Percentiles rank a stretch among this genome's conserved stretches.
Conservation (phyloP, 2,888 invertebrate genomes). For the Nebria brevicollis region DNA sequence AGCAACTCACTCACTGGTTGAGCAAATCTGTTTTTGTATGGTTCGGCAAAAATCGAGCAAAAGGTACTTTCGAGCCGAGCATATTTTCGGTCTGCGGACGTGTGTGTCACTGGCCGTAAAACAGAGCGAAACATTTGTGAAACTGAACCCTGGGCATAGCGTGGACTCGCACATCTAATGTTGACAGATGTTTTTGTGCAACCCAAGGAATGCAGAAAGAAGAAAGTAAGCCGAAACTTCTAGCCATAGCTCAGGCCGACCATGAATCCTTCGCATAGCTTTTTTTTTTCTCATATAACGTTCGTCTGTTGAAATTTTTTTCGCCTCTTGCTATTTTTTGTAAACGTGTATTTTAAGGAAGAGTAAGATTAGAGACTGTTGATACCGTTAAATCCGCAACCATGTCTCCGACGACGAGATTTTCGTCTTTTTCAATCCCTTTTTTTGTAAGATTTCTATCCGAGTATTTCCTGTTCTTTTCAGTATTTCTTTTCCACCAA, state of each 20-base stretch:
- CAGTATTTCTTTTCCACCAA: too few species aligned
- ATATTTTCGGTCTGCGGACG: too few species aligned
- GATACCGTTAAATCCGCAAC: slow-evolving; percentile 31
- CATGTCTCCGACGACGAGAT: slow-evolving; percentile 21
- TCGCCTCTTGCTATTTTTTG: slow-evolving; percentile 18
- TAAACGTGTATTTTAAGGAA: slow-evolving; percentile 31
- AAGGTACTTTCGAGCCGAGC: too few species aligned
- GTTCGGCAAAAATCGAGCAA: too few species aligned
- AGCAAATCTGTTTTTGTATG: too few species aligned
- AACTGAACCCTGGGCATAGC: too few species aligned
- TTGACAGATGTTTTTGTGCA: slow-evolving; percentile 41
- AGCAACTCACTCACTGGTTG: too few species aligned
- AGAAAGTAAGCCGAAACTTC: slow-evolving; percentile 38
- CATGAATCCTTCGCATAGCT: slow-evolving; percentile 32
- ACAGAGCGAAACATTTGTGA: too few species aligned
- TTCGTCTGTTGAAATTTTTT: neutral
- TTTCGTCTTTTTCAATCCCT: slow-evolving; percentile 16
- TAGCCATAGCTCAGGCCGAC: slow-evolving; percentile 38
- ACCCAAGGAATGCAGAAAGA: slow-evolving; percentile 38
- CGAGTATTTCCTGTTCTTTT: too few species aligned
- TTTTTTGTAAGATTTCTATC: too few species aligned
- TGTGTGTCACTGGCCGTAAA: too few species aligned
- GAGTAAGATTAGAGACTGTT: slow-evolving; percentile 37
- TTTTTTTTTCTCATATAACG: slow-evolving; percentile 21
- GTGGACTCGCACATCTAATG: slow-evolving; percentile 4